A percentile compares a stretch with the other conserved stretches of the same genome.
Evolutionary conservation across 2,113 vertebrate species (phyloP).

Genomic region (Nothoprocta pentlandii): DNA sequence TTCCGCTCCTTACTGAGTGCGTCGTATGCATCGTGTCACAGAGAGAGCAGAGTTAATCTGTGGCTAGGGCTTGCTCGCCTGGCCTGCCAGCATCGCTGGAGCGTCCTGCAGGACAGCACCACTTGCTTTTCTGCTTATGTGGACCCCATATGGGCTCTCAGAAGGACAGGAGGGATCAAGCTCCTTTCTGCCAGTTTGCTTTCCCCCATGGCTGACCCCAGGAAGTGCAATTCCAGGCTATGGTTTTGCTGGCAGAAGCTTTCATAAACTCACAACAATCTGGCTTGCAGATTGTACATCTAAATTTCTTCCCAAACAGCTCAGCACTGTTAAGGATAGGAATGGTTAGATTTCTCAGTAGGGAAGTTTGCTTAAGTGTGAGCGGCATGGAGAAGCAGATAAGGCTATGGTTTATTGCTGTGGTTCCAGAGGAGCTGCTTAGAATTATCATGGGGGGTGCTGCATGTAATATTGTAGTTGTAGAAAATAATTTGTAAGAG

Average conservation of each 20-base stretch:
- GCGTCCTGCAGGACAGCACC: accelerated
- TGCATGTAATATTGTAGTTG: background rate
- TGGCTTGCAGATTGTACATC: background rate
- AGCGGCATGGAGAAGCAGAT: background rate
- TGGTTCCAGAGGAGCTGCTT: background rate
- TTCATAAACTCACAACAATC: background rate
- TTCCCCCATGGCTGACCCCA: background rate
- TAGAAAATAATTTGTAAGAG: background rate
- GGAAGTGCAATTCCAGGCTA: background rate
- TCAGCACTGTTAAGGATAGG: background rate
- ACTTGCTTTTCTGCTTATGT: background rate
- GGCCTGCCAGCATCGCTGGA: background rate
- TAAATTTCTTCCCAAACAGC: background rate
- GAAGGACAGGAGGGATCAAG: background rate
- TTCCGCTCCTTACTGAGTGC: background rate
- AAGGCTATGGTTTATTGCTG: background rate
- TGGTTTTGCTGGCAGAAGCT: background rate
- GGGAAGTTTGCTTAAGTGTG: background rate
- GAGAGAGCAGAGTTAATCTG: background rate
- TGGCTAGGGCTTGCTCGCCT: background rate
- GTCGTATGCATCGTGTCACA: too few species aligned
- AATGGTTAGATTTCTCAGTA: background rate
- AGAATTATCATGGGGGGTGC: background rate
- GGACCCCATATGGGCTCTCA: background rate
- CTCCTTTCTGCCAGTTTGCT: background rate